Evolutionary conservation across 1,140 invertebrate species (phyloP), one percentile per base, ranked within the genome.

Genomic region (Araneus ventricosus): DNA sequence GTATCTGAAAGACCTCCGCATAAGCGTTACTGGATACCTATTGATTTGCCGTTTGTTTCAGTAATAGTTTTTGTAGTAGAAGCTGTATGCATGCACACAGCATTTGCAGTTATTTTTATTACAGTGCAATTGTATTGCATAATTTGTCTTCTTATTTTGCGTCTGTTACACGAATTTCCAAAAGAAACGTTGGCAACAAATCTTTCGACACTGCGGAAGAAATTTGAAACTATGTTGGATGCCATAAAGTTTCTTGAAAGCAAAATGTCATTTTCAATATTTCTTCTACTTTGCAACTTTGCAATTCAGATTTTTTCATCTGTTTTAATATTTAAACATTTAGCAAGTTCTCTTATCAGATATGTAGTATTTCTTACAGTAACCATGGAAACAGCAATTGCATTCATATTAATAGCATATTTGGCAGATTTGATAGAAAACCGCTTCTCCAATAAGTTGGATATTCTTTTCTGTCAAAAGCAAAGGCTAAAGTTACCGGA

Each of bases 191-290:
- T 4, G 1, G 6, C 2, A 5, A 22, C 5, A 34, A 5, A 37
- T 20, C 5, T 22, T 37, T 75, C 37, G 17, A 2, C 1, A 24
- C 30, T 20, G 1, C 3, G 27, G 34, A 75, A 6, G 3, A 75
- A 37, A 37, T 75, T 10, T 6, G 14, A 37, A 20, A 20, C 3
- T 30, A 37, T 75, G 8, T 20, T 75, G 20, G 27, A 34, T 5
- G 34, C 30, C 17, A 75, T 75, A 34, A 75, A 20, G 2, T 34
- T 37, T 4, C 17, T 75, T 0, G 70, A 75, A 34, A 4, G 30
- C 20, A 75, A 14, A 17, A 75, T 75, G 70, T 37, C 70, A 75
- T 37, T 75, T 75, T 17, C 70, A 37, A 75, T 75, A 75, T 75
- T 75, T 22, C 3, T 75, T 34, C 17, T 17, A 1, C 20, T 34